Base-by-base conservation (phyloP, 2,797 vertebrate species). In the Phrynocephalus forsythii region DNA sequence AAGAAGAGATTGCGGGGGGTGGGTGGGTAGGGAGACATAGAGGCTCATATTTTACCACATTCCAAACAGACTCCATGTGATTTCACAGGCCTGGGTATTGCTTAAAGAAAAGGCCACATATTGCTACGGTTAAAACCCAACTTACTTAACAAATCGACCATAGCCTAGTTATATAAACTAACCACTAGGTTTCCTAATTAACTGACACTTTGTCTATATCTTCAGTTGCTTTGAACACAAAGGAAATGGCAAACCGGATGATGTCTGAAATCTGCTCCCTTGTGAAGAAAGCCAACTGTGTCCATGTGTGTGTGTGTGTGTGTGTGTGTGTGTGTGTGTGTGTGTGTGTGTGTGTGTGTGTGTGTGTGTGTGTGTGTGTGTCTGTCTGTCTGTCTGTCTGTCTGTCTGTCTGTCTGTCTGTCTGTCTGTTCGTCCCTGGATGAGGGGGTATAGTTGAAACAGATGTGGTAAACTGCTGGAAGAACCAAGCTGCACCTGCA, bases 171-270 rank as follows among this genome's bases (percentile, higher is more conserved):
- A 93, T 90, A 92, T 85, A 86, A 82, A 60, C 88, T 94, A 94
- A 96, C 96, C 95, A 94, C 95, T 87, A 89, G 81, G 94, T 97
- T 97, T 94, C 96, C 88, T 88, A 97, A 97, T 92, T 95, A 97
- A 97, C 96, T 63, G 96, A 80, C 92, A 86, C 91, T 88, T 94
- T 69, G 91, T 93, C 87, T 90, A 86, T 91, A 86, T 72, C 92
- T 92, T 93, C 91, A 78, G 91, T 93, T 95, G 71, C 95, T 91
- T 92, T 93, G 56, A 87, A 85, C 30, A 67, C 90, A 89, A 91
- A 96, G 96, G 97, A 97, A 97, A 96, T 96, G 95, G 96, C 87
- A 88, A 94, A 90, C 95, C 96, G 93, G 78, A 60, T 50, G 60
- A 28, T 0, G 22, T 90, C 68, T 94, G 92, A 94, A 95, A 96